Evolutionary conservation across 1,140 invertebrate species (phyloP), one percentile per base, ranked within the genome.

Genomic region (Marisa cornuarietis): DNA sequence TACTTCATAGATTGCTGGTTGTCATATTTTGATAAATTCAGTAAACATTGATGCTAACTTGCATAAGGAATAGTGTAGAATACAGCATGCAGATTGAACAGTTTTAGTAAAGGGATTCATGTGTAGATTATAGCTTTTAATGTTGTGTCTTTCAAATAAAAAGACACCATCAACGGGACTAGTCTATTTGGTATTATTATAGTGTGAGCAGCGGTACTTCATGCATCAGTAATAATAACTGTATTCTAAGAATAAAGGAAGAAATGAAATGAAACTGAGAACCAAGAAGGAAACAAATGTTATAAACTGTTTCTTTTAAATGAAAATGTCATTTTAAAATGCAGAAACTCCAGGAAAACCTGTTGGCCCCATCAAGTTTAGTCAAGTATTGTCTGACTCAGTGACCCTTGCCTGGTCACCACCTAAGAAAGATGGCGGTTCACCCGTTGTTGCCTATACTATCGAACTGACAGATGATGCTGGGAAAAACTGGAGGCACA

Each of bases 341-440:
- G 71, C 88, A 95, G 95, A 97, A 91, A 95, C 96, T 3, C 97
- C 97, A 22, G 96, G 96, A 88, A 8, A 94, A 94, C 93, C 97
- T 81, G 96, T 97, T 11, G 97, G 99, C 86, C 94, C 96, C 85
- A 97, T 98, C 20, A 96, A 96, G 86, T 94, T 97, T 0, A 97
- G 98, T 87, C 94, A 97, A 79, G 95, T 99, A 69, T 97, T 96
- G 0, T 97, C 95, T 84, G 96, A 98, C 87, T 97, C 96, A 79
- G 97, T 98, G 13, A 98, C 96, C 0, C 88, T 99, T 2, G 96
- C 96, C 0, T 99, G 98, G 98, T 94, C 85, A 93, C 96, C 91
- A 87, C 98, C 98, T 9, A 94, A 95, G 84, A 95, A 94, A 88
- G 97, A 99, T 90, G 98, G 98, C 77, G 98, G 98, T 72, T 94